Evolutionary conservation across 2,888 invertebrate species (phyloP).

Genomic region (Coenonympha glycerion): DNA sequence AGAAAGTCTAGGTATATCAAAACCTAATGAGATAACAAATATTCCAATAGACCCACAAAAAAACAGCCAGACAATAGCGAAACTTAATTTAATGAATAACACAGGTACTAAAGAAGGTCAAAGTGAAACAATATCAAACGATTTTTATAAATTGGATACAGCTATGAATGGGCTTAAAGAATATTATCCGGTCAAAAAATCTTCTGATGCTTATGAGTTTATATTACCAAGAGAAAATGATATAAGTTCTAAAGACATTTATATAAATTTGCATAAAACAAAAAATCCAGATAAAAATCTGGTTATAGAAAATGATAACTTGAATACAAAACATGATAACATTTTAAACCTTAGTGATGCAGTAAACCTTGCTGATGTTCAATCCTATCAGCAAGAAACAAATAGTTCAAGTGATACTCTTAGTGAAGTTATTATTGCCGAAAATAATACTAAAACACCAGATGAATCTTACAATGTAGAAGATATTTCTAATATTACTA

Average conservation of each 20-base stretch:
- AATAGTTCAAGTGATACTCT: too few relatives aligned
- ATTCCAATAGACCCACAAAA: not conserved
- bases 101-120: not conserved
- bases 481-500: too few relatives aligned
- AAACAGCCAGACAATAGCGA: not conserved
- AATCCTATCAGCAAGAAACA: not conserved
- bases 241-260: slow-evolving; percentile 7
- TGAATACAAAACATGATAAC: not conserved
- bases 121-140: not conserved
- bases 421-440: too few relatives aligned
- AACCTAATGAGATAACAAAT: not conserved
- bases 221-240: slow-evolving; percentile 8
- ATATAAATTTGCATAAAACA: slow-evolving; percentile 1
- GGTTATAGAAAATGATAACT: not conserved
- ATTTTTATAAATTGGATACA: not conserved
- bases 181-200: not conserved
- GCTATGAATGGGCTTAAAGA: not conserved
- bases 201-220: not conserved
- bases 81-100: not conserved
- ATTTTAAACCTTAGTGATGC: not conserved
- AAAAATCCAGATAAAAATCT: not conserved
- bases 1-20: not conserved
- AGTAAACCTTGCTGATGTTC: not conserved
- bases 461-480: too few relatives aligned
- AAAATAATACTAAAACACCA: too few relatives aligned